phyloP scores from a whole-genome alignment of 2,888 invertebrate species.

The Candidula unifasciata region DNA sequence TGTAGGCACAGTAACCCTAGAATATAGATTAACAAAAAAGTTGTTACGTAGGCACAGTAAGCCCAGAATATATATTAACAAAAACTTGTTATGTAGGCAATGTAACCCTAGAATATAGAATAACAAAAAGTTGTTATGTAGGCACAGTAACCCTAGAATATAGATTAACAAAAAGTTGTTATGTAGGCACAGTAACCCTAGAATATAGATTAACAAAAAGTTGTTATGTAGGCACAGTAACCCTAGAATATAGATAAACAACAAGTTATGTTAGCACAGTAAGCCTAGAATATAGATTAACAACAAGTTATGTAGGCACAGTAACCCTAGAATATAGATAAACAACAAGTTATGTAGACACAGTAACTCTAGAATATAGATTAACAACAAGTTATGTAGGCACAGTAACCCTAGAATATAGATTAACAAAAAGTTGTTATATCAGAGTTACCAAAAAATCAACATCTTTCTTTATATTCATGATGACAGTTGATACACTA shows the following conservation, averaged over 20 bases:
- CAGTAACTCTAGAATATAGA: conserved; percentile 82
- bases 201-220: conserved; percentile 24
- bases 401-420: conserved; percentile 83
- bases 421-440: neutral
- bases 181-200: conserved; percentile 86
- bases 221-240: conserved; percentile 85
- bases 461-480: neutral
- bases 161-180: neutral
- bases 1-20: conserved; percentile 85
- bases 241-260: conserved; percentile 77
- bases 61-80: conserved; percentile 77
- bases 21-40: conserved; percentile 27
- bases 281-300: conserved; percentile 79
- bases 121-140: conserved; percentile 80
- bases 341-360: conserved; percentile 81
- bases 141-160: conserved; percentile 83
- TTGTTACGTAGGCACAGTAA: conserved; percentile 86
- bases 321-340: conserved; percentile 80
- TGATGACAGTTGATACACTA: neutral
- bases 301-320: conserved; percentile 83
- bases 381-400: conserved; percentile 80
- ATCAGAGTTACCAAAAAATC: neutral
- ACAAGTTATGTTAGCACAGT: conserved; percentile 84
- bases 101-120: conserved; percentile 81
- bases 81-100: conserved; percentile 83